Evolutionary conservation across 2,113 vertebrate species (phyloP).

Genomic region (Mesoclemmys tuberculata): DNA sequence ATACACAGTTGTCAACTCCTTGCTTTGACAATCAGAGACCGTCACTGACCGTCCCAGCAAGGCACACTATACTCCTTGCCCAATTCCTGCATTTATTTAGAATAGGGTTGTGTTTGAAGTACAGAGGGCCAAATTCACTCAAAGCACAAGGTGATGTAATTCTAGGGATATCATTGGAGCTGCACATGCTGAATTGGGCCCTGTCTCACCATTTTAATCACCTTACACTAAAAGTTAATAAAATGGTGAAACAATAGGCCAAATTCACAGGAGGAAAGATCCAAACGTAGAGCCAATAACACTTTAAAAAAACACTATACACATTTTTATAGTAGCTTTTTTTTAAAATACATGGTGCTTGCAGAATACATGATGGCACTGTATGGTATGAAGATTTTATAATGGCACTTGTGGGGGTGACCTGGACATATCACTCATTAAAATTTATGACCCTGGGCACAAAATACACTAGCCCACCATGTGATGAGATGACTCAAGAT

Average conservation of each 20-base stretch:
- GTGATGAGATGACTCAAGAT: neutral
- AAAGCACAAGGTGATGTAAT: neutral
- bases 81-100: neutral
- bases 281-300: neutral
- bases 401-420: neutral
- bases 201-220: neutral
- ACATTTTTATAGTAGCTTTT: neutral
- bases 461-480: neutral
- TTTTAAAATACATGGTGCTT: neutral
- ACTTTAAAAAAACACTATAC: neutral
- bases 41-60: neutral
- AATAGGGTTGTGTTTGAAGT: neutral
- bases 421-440: neutral
- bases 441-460: neutral
- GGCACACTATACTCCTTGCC: neutral
- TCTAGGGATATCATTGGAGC: neutral
- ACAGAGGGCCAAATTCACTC: neutral
- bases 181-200: neutral
- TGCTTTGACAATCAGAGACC: neutral
- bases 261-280: neutral
- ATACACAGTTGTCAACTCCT: neutral
- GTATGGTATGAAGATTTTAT: neutral
- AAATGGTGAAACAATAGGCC: neutral
- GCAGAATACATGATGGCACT: neutral
- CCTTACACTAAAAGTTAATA: neutral